These are phyloP conservation scores for Leucoraja ocellata DNA, from an alignment of 2,797 vertebrate species.

Conservation along the genomic window DNA sequence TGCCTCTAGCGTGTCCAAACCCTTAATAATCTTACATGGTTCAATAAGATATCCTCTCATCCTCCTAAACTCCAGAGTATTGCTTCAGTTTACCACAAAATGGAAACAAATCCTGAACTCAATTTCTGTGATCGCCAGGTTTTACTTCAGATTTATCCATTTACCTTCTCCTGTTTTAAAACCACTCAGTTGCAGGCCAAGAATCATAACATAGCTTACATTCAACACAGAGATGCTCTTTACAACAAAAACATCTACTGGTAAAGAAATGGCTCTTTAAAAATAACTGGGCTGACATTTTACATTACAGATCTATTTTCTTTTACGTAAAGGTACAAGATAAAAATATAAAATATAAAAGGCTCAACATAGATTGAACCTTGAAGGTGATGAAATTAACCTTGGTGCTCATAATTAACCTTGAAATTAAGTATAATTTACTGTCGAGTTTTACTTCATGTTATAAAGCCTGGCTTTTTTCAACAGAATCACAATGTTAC, in stretches of 20 bases:
- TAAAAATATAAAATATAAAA: not conserved
- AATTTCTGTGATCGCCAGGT: not conserved
- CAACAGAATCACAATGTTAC: not conserved
- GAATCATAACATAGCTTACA: not conserved
- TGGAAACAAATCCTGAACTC: not conserved
- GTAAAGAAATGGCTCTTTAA: not conserved
- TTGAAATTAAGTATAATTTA: constrained; percentile 7
- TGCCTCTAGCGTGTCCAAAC: too few relatives aligned
- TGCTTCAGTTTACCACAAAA: not conserved
- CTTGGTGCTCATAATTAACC: too few relatives aligned
- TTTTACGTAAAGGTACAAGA: not conserved
- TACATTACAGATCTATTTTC: too few relatives aligned
- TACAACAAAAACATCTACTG: not conserved
- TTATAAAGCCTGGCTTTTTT: not conserved
- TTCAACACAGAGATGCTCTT: not conserved
- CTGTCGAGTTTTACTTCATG: not conserved
- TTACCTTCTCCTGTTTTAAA: not conserved
- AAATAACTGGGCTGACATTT: not conserved
- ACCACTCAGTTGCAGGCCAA: too few relatives aligned
- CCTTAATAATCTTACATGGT: too few relatives aligned
- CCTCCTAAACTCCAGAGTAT: too few relatives aligned
- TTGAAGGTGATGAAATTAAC: not conserved
- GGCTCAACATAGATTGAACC: not conserved
- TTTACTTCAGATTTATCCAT: not conserved
- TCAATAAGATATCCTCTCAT: too few relatives aligned